phyloP scores from a whole-genome alignment of 30 jellyfish, hydroid and myxozoan species.

The Euphysa ruthae region DNA sequence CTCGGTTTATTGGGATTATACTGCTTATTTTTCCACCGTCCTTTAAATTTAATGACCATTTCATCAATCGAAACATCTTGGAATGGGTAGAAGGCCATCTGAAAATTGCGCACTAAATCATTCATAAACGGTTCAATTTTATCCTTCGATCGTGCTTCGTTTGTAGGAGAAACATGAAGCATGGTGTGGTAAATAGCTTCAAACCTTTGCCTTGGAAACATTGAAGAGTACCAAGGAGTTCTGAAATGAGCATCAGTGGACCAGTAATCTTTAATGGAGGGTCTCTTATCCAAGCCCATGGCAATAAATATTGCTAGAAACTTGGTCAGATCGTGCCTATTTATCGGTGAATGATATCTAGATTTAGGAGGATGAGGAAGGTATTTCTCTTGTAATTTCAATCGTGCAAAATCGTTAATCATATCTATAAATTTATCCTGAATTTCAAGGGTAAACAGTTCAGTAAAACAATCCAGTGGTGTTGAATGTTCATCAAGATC shows the following conservation, averaged over 20 bases:
- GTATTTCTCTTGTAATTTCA: too few relatives aligned
- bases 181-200: constrained; percentile 27
- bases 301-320: constrained; percentile 22
- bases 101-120: neutral
- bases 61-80: constrained; percentile 28
- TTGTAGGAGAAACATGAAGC: constrained; percentile 25
- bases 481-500: constrained; percentile 1
- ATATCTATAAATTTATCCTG: too few relatives aligned
- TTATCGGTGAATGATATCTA: too few relatives aligned
- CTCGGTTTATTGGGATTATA: constrained; percentile 37
- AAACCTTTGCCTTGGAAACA: constrained; percentile 21
- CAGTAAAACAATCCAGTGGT: neutral
- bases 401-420: too few relatives aligned
- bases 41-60: constrained; percentile 34
- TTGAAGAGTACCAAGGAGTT: constrained; percentile 8
- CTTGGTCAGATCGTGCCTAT: constrained; percentile 6
- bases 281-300: constrained; percentile 35
- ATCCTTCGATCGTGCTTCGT: constrained; percentile 3
- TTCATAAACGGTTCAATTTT: constrained; percentile 38
- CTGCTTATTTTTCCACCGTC: constrained; percentile 36
- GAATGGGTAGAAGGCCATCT: constrained; percentile 19
- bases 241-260: neutral
- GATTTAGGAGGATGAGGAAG: too few relatives aligned
- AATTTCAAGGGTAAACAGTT: neutral
- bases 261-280: constrained; percentile 25